Evolutionary conservation across 2,888 invertebrate species (phyloP).

Genomic region (Aphelenchoides bicaudatus): DNA sequence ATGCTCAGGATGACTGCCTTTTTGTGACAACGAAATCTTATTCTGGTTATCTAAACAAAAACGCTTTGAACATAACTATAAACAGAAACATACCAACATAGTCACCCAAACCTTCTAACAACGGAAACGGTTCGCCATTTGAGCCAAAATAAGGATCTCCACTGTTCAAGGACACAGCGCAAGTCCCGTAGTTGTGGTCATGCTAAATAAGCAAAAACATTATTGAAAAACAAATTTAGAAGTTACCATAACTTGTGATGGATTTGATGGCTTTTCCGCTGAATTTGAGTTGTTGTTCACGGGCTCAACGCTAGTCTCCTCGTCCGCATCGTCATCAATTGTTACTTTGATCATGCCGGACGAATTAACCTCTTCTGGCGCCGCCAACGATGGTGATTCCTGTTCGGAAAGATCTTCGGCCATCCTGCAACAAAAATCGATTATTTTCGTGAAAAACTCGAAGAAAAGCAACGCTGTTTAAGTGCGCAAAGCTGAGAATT

Average conservation of each 20-base stretch:
- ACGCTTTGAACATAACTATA: too few relatives aligned
- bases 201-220: constrained; percentile 4
- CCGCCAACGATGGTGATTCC: not conserved
- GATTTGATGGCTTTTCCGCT: not conserved
- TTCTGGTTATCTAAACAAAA: too few relatives aligned
- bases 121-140: constrained; percentile 5
- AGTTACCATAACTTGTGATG: not conserved
- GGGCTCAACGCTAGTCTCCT: not conserved
- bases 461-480: too few relatives aligned
- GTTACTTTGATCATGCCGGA: not conserved
- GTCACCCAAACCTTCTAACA: not conserved
- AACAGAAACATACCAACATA: not conserved
- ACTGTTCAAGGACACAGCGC: not conserved
- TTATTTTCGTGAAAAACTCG: too few relatives aligned
- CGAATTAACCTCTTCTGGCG: not conserved
- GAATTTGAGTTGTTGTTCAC: too few relatives aligned
- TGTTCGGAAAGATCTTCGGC: too few relatives aligned
- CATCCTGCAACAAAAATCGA: too few relatives aligned
- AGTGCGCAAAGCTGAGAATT: too few relatives aligned
- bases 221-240: not conserved
- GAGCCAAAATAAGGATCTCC: not conserved
- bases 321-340: constrained; percentile 5
- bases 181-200: constrained; percentile 7
- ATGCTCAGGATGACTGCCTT: too few relatives aligned
- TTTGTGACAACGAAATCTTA: too few relatives aligned